Conservation (phyloP, 2,113 vertebrate species). For the Brachyhypopomus gauderio region DNA sequence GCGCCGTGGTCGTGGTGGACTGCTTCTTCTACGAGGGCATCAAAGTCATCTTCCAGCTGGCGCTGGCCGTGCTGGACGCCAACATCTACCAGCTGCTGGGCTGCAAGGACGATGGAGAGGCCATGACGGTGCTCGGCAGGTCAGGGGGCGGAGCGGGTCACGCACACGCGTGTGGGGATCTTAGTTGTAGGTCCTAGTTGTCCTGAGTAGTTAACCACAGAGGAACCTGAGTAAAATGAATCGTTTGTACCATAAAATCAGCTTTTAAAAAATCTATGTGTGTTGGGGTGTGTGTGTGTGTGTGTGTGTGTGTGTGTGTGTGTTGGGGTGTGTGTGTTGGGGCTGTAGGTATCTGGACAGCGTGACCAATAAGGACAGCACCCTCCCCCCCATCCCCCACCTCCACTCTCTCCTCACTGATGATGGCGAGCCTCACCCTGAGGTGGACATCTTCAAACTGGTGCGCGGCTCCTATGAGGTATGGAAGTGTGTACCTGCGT, state of each 20-base stretch:
- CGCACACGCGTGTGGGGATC: too few species aligned
- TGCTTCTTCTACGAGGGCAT: conserved; percentile 99
- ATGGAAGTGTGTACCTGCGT: neutral
- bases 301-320: neutral
- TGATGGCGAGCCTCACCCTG: conserved; percentile 89
- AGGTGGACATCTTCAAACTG: conserved; percentile 97
- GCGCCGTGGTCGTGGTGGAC: conserved; percentile 96
- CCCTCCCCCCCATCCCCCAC: conserved; percentile 94
- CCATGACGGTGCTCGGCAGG: conserved; percentile 98
- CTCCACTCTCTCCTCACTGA: conserved; percentile 95
- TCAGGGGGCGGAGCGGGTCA: conserved; percentile 57
- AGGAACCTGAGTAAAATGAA: too few species aligned
- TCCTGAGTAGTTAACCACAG: too few species aligned
- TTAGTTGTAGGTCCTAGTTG: too few species aligned
- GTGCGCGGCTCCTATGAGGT: conserved; percentile 95
- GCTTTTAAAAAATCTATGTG: too few species aligned
- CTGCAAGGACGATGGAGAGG: conserved; percentile 98
- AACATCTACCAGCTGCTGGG: conserved; percentile 92
- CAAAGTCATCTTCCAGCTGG: conserved; percentile 98
- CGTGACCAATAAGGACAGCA: conserved; percentile 96
- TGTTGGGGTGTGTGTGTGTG: neutral
- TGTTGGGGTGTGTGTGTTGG: neutral
- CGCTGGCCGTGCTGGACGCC: conserved; percentile 91
- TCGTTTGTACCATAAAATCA: too few species aligned
- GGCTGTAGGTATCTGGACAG: conserved; percentile 90